Evolutionary conservation across 2,113 vertebrate genomes (phyloP).

Genomic region (Aspidoscelis tigris): DNA sequence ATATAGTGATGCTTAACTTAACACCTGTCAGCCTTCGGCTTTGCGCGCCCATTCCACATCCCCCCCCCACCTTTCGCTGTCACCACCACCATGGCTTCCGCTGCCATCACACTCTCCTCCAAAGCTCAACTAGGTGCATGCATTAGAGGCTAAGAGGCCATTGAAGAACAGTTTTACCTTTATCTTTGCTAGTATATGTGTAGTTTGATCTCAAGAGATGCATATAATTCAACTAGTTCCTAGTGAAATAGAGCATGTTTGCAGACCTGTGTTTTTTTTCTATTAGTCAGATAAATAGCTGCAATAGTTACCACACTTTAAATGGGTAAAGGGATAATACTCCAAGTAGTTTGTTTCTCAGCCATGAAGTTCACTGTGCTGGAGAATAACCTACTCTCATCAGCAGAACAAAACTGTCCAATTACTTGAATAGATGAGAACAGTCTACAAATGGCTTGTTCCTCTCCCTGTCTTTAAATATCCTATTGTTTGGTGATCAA

Average conservation of each 20-base stretch:
- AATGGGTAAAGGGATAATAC: not conserved
- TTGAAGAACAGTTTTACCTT: too few relatives aligned
- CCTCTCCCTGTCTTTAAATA: not conserved
- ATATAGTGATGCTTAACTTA: too few relatives aligned
- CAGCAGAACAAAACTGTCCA: not conserved
- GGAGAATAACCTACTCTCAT: not conserved
- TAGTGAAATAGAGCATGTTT: not conserved
- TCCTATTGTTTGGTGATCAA: not conserved
- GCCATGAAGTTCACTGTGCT: not conserved
- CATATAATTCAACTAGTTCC: not conserved
- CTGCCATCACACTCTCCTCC: too few relatives aligned
- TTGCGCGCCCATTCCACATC: too few relatives aligned
- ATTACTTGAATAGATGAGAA: not conserved
- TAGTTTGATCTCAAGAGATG: not conserved
- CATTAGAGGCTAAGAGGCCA: too few relatives aligned
- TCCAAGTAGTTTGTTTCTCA: not conserved
- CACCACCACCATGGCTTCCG: too few relatives aligned
- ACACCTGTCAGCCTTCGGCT: too few relatives aligned
- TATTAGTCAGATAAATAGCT: not conserved
- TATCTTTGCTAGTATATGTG: too few relatives aligned
- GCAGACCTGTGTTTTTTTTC: not conserved
- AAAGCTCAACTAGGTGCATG: too few relatives aligned
- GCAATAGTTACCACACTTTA: not conserved
- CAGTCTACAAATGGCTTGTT: not conserved
- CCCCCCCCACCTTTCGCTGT: too few relatives aligned